Evolutionary conservation across 2,888 invertebrate species (phyloP).

Genomic region (Chloroclysta siterata): DNA sequence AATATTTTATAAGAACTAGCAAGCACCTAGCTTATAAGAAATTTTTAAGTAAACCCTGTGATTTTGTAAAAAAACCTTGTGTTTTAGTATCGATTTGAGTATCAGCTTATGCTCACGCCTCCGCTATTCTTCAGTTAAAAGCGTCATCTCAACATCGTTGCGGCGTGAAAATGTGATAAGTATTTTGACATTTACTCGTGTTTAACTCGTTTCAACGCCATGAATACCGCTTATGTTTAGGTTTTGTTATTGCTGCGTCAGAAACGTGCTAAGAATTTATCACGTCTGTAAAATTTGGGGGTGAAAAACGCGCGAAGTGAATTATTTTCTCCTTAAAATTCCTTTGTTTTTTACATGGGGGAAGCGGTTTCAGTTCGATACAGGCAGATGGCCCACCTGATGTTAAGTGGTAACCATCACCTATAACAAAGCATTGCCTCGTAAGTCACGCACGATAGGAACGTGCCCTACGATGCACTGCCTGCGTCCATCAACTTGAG

Average conservation of each 20-base stretch:
- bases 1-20: no score
- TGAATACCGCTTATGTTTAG: constrained; percentile 41
- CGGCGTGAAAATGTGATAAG: constrained; percentile 54
- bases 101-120: neutral
- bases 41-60: no score
- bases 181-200: constrained; percentile 42
- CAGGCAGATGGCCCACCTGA: no score
- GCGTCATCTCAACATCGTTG: constrained; percentile 32
- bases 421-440: no score
- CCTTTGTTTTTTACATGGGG: constrained; percentile 5
- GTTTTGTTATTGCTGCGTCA: constrained; percentile 41
- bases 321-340: constrained; percentile 22
- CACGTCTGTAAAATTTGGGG: constrained; percentile 28
- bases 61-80: no score
- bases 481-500: no score
- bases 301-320: constrained; percentile 23
- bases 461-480: no score
- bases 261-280: constrained; percentile 39
- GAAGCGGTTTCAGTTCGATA: neutral
- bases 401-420: no score
- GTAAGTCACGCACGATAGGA: no score
- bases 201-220: constrained; percentile 38
- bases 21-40: no score
- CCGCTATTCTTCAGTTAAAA: neutral
- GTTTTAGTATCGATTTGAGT: neutral